Evolutionary conservation across 2,888 invertebrate species (phyloP).

Genomic region (Dyspetes luteomarginatus): DNA sequence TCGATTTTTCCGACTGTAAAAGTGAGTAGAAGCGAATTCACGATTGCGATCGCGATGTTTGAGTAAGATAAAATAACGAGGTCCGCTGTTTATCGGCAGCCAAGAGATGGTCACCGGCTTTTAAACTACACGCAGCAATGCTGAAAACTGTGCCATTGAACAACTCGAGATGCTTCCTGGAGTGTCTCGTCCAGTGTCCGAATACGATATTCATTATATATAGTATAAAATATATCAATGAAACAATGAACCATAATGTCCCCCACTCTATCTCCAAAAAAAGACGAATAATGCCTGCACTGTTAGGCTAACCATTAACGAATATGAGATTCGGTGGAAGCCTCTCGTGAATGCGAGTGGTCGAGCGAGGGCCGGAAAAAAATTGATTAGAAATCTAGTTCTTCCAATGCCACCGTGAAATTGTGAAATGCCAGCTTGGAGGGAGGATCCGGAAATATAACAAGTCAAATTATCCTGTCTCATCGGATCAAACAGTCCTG

Average conservation of each 20-base stretch:
- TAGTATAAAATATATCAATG: neutral
- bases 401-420: conserved; percentile 80
- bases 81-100: no score
- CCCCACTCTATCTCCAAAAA: neutral
- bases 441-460: conserved; percentile 79
- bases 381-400: conserved; percentile 81
- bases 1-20: conserved; percentile 31
- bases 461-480: conserved; percentile 78
- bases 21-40: neutral
- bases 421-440: conserved; percentile 77
- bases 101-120: conserved; percentile 55
- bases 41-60: neutral
- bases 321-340: conserved; percentile 74
- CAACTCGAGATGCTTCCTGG: conserved; percentile 8
- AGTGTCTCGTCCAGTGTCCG: neutral
- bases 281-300: conserved; percentile 29
- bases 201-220: neutral
- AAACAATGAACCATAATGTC: neutral
- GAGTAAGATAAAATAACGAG: conserved; percentile 25
- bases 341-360: conserved; percentile 30
- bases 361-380: conserved; percentile 49
- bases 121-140: conserved; percentile 31
- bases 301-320: conserved; percentile 63
- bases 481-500: conserved; percentile 74
- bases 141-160: no score